Conservation (phyloP, 1,140 invertebrate genomes). For the Hypsibius dujardini region DNA sequence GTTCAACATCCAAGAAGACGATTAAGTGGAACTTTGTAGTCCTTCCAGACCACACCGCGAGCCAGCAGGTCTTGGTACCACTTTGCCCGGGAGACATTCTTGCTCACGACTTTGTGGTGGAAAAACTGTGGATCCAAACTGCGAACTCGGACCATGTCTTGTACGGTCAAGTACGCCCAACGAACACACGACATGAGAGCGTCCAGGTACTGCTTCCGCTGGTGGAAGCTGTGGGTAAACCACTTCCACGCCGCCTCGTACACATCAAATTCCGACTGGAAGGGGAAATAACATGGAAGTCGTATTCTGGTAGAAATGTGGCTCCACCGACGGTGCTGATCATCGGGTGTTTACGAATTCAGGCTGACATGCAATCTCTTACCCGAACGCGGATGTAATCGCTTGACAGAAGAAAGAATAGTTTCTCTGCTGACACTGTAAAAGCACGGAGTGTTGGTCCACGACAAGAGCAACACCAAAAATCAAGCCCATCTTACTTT, state of each 20-base stretch:
- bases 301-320: no score
- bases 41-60: background rate
- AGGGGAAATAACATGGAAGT: no score
- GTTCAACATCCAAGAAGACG: background rate
- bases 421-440: background rate
- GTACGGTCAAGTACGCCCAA: conserved; percentile 6
- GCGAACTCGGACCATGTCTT: background rate
- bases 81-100: background rate
- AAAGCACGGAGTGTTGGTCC: no score
- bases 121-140: background rate
- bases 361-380: background rate
- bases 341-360: background rate
- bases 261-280: conserved; percentile 7
- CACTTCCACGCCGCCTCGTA: background rate
- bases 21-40: conserved; percentile 5
- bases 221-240: background rate
- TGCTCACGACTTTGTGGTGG: conserved; percentile 6
- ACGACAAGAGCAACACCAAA: no score
- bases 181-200: background rate
- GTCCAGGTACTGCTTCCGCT: background rate
- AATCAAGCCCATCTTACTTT: no score
- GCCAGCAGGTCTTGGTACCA: conserved; percentile 5
- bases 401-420: background rate
- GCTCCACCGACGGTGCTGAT: background rate
- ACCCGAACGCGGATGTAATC: background rate